Evolutionary conservation across 2,113 vertebrate genomes (phyloP).

Genomic region (Entosphenus tridentatus): DNA sequence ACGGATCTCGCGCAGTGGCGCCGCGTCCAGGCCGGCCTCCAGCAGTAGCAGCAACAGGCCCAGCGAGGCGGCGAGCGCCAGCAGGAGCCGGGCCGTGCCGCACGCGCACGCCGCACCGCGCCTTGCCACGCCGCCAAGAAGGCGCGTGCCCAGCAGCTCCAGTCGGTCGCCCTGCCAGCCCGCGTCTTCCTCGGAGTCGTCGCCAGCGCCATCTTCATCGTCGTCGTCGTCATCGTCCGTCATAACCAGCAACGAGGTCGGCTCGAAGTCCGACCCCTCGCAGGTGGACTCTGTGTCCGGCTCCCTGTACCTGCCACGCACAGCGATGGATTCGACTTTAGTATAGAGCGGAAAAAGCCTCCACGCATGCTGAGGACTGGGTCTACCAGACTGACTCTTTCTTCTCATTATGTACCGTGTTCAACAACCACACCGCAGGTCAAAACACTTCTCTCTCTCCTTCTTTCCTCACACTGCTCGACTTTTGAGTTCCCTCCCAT

Average conservation of each 20-base stretch:
- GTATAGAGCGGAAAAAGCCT: no score
- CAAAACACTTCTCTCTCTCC: no score
- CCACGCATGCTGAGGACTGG: no score
- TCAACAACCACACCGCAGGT: no score
- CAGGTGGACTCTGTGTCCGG: not conserved
- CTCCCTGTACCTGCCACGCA: not conserved
- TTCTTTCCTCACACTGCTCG: no score
- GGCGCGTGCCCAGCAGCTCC: conserved; percentile 11
- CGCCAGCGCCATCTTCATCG: not conserved
- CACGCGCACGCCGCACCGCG: not conserved
- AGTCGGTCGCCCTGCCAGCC: not conserved
- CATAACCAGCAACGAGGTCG: not conserved
- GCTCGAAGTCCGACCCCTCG: not conserved
- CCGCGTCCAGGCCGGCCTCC: conserved; percentile 83
- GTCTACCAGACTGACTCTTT: no score
- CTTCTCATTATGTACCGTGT: no score
- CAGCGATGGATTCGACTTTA: not conserved
- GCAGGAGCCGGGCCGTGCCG: conserved; percentile 47
- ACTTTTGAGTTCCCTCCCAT: no score
- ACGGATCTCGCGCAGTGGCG: conserved; percentile 85
- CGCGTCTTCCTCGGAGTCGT: not conserved
- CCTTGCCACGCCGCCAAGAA: not conserved
- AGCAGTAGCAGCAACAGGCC: conserved; percentile 64
- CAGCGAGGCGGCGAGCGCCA: conserved; percentile 41
- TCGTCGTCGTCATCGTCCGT: conserved; percentile 1